phyloP scores from a whole-genome alignment of 2,113 vertebrate species.

The Tympanuchus pallidicinctus region DNA sequence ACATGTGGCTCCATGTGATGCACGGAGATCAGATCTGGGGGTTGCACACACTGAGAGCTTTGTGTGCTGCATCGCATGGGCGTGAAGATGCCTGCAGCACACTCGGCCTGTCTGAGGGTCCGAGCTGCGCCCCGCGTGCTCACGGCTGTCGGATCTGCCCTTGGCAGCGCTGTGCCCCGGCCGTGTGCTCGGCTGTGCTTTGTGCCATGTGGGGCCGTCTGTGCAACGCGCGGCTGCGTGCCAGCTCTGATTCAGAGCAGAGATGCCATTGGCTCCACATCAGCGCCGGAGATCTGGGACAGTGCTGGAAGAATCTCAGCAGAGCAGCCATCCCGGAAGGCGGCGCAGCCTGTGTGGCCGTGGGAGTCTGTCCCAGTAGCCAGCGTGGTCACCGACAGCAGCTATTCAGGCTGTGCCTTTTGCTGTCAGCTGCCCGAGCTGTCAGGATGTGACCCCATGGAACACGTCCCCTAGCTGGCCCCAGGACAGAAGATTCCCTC shows the following conservation, averaged over 20 bases:
- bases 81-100: accelerated
- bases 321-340: conserved; percentile 6
- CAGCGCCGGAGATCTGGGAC: conserved; percentile 42
- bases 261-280: conserved; percentile 63
- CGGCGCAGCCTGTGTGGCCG: background rate
- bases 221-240: background rate
- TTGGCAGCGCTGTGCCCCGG: background rate
- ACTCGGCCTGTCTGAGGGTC: background rate
- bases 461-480: background rate
- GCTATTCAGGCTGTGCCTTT: background rate
- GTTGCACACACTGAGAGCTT: accelerated
- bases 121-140: background rate
- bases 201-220: background rate
- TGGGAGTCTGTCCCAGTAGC: background rate
- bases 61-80: background rate
- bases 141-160: accelerated
- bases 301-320: conserved; percentile 43
- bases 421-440: background rate
- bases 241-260: conserved; percentile 47
- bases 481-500: background rate
- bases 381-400: background rate
- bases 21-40: background rate
- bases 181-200: background rate
- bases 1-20: background rate
- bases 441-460: background rate